Base-by-base conservation (phyloP, 2,113 vertebrate species). In the Collichthys lucidus region DNA sequence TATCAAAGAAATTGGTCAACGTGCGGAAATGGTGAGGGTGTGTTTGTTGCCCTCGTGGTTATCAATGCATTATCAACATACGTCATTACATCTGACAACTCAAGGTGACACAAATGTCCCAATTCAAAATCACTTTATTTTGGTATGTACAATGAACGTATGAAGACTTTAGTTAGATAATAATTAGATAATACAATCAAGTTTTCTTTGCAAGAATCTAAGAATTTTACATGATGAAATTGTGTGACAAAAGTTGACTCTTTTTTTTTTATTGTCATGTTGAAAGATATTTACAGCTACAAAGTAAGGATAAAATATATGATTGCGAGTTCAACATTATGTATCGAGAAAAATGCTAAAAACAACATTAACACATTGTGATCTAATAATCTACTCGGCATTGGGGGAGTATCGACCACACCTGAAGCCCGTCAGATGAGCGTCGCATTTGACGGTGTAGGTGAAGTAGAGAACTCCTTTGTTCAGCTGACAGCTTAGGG, bases 391-490 rank as follows among this genome's bases (percentile, higher is more conserved):
- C 76, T 93, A 93, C 82, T 93, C 85, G 0, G 90, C 69, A 42
- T 63, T 92, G 17, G 94, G 94, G 4, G 94, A 93, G 83, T 96
- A 96, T 31, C 88, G 83, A 70, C 91, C 92, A 77, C 95, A 96
- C 61, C 92, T 90, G 31, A 89, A 90, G 20, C 95, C 95, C 4
- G 92, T 93, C 82, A 96, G 84, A 62, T 95, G 92, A 42, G 90
- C 64, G 10, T 95, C 93, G 61, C 95, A 96, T 29, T 59, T 85
- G 20, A 92, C 61, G 0, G 22, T 86, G 84, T 96, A 96, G 26
- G 86, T 91, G 73, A 94, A 95, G 74, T 95, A 94, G 29, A 96
- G 87, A 40, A 95, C 91, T 24, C 95, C 95, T 77, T 76, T 92
- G 0, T 26, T 90, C 44, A 96, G 88, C 80, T 91, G 91, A 69